Percentiles rank a stretch among this genome's conserved stretches.
Conservation (phyloP, 1,140 invertebrate genomes). For the Drosophila littoralis region DNA sequence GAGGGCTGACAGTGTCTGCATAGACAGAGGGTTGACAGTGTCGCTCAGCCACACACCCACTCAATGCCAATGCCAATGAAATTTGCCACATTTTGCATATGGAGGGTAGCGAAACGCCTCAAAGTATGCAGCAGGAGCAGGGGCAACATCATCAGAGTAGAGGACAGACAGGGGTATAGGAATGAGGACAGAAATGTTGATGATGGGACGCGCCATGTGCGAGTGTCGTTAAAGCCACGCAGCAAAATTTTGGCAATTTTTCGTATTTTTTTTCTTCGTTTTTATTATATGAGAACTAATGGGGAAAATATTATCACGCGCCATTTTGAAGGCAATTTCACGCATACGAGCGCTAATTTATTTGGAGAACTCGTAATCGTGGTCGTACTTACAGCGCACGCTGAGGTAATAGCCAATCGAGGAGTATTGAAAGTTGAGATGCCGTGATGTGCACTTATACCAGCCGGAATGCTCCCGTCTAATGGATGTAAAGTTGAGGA, state of each 20-base stretch:
- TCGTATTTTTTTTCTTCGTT: conserved; percentile 21
- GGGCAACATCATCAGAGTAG: conserved; percentile 43
- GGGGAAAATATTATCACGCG: conserved; percentile 74
- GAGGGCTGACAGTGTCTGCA: background rate
- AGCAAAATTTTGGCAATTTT: conserved; percentile 24
- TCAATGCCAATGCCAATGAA: conserved; percentile 58
- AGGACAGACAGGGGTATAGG: conserved; percentile 1
- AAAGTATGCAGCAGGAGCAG: conserved; percentile 18
- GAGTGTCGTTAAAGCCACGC: conserved; percentile 65
- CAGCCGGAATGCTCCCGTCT: conserved; percentile 91
- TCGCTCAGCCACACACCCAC: conserved; percentile 22
- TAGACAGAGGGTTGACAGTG: conserved; percentile 49
- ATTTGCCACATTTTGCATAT: conserved; percentile 77
- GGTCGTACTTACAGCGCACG: conserved; percentile 90
- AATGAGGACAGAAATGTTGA: conserved; percentile 20
- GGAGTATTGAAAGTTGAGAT: conserved; percentile 92
- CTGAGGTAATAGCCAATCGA: conserved; percentile 95
- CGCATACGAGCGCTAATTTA: conserved; percentile 77
- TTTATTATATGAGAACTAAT: conserved; percentile 70
- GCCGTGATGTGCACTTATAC: conserved; percentile 94
- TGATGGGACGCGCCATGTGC: conserved; percentile 63
- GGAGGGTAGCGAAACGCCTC: conserved; percentile 53
- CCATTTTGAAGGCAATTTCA: conserved; percentile 80
- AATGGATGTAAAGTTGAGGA: conserved; percentile 92
- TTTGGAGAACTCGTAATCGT: conserved; percentile 26